Evolutionary conservation across 2,888 invertebrate genomes (phyloP).

Genomic region (Calameuta filiformis): DNA sequence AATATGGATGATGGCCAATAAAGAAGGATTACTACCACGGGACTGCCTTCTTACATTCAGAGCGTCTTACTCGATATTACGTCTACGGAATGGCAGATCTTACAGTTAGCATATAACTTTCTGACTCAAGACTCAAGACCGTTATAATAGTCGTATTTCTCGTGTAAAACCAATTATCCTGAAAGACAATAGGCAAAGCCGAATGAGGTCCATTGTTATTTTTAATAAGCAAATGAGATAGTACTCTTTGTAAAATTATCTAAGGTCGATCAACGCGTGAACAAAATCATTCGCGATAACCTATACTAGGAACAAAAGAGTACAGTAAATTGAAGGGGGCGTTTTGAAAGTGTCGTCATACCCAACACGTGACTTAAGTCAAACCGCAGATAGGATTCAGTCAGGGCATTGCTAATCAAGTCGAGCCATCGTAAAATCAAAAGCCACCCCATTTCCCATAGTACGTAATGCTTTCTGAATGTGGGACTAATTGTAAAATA

Average conservation of each 20-base stretch:
- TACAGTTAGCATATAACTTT: neutral
- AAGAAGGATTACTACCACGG: neutral
- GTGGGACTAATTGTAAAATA: conserved; percentile 17
- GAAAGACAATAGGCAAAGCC: neutral
- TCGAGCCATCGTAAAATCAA: conserved; percentile 20
- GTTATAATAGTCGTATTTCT: neutral
- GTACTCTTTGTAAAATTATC: neutral
- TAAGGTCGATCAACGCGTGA: neutral
- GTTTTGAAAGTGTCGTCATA: neutral
- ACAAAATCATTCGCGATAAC: neutral
- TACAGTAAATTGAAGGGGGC: neutral
- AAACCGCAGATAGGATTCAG: neutral
- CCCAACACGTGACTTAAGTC: neutral
- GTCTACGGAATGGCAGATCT: neutral
- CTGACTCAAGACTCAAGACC: neutral
- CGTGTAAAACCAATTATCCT: neutral
- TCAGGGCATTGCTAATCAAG: conserved; percentile 16
- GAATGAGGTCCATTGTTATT: neutral
- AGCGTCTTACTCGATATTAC: neutral
- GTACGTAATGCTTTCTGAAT: conserved; percentile 19
- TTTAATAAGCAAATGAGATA: neutral
- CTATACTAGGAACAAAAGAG: neutral
- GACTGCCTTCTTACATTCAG: neutral
- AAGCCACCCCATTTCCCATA: conserved; percentile 14
- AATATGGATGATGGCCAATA: neutral